Evolutionary conservation across 2,113 vertebrate genomes (phyloP).

Genomic region (Siniperca chuatsi): DNA sequence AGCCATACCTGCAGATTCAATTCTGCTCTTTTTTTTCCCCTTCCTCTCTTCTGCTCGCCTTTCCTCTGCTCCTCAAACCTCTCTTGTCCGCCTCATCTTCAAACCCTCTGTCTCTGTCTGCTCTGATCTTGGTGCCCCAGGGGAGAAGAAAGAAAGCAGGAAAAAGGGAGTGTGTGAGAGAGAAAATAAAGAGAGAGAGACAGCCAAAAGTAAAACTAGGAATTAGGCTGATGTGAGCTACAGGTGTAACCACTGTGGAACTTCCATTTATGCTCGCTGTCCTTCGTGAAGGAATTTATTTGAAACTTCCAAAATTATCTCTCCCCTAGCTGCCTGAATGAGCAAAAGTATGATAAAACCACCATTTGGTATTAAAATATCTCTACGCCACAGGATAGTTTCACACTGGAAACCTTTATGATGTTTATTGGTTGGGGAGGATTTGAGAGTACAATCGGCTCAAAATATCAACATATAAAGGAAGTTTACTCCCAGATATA

Average conservation of each 20-base stretch:
- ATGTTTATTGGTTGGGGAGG: slow-evolving; percentile 47
- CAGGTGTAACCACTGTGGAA: slow-evolving; percentile 27
- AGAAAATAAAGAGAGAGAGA: slow-evolving; percentile 7
- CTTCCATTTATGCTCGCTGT: not conserved
- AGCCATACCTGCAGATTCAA: slow-evolving; percentile 82
- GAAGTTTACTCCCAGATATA: slow-evolving; percentile 71
- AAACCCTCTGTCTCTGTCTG: slow-evolving; percentile 31
- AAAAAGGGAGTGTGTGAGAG: not conserved
- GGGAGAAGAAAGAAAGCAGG: slow-evolving; percentile 40
- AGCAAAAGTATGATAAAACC: slow-evolving; percentile 25
- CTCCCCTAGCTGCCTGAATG: not conserved
- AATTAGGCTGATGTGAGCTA: slow-evolving; percentile 28
- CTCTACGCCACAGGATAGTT: slow-evolving; percentile 10
- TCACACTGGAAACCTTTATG: slow-evolving; percentile 58
- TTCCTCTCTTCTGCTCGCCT: slow-evolving; percentile 13
- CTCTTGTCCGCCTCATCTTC: slow-evolving; percentile 43
- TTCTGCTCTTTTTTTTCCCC: slow-evolving; percentile 50
- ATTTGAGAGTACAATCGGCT: slow-evolving; percentile 30
- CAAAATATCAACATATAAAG: slow-evolving; percentile 39
- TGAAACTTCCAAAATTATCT: slow-evolving; percentile 4
- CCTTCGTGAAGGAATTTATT: slow-evolving; percentile 7
- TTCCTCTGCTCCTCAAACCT: slow-evolving; percentile 57
- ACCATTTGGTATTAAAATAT: slow-evolving; percentile 46
- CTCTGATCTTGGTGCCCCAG: slow-evolving; percentile 51
- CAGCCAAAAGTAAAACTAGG: not conserved